Evolutionary conservation across 2,113 vertebrate species (phyloP).

Genomic region (Prionailurus bengalensis): DNA sequence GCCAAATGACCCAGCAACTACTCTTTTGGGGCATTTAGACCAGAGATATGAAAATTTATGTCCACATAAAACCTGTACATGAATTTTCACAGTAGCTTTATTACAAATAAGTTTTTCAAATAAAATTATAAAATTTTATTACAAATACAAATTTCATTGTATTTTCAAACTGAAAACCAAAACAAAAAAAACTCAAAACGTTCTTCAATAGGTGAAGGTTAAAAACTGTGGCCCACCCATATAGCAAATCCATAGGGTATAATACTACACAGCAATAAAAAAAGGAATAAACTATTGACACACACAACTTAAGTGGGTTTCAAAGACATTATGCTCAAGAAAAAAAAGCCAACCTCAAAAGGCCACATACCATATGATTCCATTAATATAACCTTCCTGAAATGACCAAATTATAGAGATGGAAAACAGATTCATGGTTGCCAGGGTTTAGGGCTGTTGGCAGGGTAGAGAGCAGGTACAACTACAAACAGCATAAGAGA

Average conservation of each 20-base stretch:
- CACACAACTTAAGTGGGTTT: background rate
- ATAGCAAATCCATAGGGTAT: background rate
- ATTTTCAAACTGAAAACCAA: background rate
- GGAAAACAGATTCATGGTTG: background rate
- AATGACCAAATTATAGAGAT: background rate
- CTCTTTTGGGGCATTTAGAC: background rate
- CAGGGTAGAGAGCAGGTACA: background rate
- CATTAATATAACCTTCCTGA: background rate
- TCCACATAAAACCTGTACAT: background rate
- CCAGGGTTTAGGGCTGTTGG: background rate
- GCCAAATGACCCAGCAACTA: background rate
- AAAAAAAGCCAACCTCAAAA: background rate
- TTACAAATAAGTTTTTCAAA: background rate
- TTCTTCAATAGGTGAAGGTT: background rate
- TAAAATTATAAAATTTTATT: background rate
- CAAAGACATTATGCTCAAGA: background rate
- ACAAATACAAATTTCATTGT: background rate
- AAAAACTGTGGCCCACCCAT: background rate
- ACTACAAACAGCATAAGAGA: background rate
- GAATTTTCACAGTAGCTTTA: background rate
- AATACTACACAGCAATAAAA: background rate
- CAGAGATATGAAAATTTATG: background rate
- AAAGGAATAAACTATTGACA: background rate
- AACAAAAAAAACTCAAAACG: background rate
- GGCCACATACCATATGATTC: background rate